A percentile compares a stretch with the other conserved stretches of the same genome.
Evolutionary conservation across 2,888 invertebrate genomes (phyloP).

Genomic region (Oligia latruncula): DNA sequence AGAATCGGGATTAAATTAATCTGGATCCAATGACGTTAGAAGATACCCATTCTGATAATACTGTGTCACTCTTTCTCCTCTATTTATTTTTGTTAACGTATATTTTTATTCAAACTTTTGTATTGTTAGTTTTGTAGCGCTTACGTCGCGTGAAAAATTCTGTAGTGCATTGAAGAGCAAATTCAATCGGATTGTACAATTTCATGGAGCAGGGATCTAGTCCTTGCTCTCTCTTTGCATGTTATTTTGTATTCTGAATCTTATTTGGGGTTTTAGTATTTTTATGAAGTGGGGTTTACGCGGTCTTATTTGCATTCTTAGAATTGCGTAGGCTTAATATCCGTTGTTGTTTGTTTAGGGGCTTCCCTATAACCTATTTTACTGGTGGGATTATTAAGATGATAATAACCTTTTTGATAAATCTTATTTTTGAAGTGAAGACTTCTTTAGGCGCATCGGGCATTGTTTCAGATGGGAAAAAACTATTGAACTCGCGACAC

Average conservation of each 20-base stretch:
- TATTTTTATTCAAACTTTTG: slow-evolving; percentile 28
- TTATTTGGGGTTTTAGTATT: neutral
- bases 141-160: slow-evolving; percentile 39
- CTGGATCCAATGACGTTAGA: neutral
- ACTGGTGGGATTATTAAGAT: neutral
- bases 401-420: neutral
- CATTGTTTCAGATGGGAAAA: too few relatives aligned
- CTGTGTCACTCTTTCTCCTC: neutral
- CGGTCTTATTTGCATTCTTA: neutral
- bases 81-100: slow-evolving; percentile 21
- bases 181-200: slow-evolving; percentile 56
- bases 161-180: slow-evolving; percentile 49
- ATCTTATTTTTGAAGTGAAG: neutral
- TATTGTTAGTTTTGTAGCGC: slow-evolving; percentile 27
- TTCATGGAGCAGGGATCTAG: slow-evolving; percentile 27
- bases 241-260: slow-evolving; percentile 37
- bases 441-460: too few relatives aligned
- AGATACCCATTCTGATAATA: slow-evolving; percentile 16
- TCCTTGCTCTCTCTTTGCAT: slow-evolving; percentile 29
- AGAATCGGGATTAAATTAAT: slow-evolving; percentile 34
- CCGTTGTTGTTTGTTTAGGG: neutral
- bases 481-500: too few relatives aligned
- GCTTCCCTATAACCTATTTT: neutral
- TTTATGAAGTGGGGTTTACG: neutral
- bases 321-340: neutral